Percentiles rank a stretch among this genome's conserved stretches.
phyloP scores from a whole-genome alignment of 2,113 vertebrate species.

The Arenaria interpres region DNA sequence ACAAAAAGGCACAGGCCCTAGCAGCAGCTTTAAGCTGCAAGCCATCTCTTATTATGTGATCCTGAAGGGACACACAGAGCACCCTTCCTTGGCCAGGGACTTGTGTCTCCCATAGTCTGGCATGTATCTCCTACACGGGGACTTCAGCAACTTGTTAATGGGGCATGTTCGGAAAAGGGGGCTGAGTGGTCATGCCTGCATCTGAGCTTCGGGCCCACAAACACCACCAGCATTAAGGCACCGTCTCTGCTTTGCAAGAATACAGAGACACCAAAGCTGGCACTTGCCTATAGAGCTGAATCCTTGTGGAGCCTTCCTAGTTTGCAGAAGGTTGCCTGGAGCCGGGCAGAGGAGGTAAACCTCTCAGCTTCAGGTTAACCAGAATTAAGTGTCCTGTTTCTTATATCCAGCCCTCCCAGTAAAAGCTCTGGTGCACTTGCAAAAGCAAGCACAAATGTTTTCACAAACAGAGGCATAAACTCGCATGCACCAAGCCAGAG shows the following conservation, averaged over 20 bases:
- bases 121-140: fast-evolving
- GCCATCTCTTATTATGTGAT: neutral
- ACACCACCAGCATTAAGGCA: fast-evolving
- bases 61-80: neutral
- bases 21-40: neutral
- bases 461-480: neutral
- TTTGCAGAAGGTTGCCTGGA: neutral
- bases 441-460: neutral
- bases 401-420: neutral
- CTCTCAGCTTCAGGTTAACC: neutral
- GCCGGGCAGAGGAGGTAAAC: neutral
- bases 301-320: neutral
- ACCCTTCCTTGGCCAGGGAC: neutral
- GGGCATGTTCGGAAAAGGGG: neutral
- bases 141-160: neutral
- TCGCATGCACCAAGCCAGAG: neutral
- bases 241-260: neutral
- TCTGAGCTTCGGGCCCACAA: neutral
- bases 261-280: neutral
- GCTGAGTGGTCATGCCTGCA: fast-evolving
- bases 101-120: neutral
- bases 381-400: neutral
- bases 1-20: neutral
- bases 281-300: neutral
- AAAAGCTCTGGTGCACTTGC: fast-evolving